phyloP scores from a whole-genome alignment of 2,113 vertebrate genomes.

The Antigone vipio region DNA sequence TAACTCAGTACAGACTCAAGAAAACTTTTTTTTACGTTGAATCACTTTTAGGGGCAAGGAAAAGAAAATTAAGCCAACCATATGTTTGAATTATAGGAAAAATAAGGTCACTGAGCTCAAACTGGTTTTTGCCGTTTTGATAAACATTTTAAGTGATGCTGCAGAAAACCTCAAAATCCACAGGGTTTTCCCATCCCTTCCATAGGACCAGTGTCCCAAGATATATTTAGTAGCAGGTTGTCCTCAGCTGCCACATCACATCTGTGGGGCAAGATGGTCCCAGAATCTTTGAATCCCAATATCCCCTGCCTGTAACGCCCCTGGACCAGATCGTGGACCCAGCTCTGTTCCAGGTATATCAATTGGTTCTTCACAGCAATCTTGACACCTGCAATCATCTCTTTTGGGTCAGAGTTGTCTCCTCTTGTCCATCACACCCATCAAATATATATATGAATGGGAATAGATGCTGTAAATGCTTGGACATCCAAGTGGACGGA shows the following conservation, averaged over 20 bases:
- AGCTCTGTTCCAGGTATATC: not conserved
- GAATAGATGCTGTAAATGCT: not conserved
- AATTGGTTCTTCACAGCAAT: not conserved
- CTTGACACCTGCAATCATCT: not conserved
- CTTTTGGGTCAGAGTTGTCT: not conserved
- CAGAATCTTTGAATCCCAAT: not conserved
- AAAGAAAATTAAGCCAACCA: not conserved
- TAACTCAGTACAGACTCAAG: not conserved
- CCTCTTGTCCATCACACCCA: not conserved
- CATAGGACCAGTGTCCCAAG: not conserved
- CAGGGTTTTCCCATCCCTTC: not conserved
- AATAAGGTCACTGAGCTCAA: not conserved
- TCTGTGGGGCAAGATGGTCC: not conserved
- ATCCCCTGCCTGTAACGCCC: not conserved
- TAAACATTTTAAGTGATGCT: not conserved
- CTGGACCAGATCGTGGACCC: not conserved
- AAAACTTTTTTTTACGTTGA: not conserved
- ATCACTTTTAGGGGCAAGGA: not conserved
- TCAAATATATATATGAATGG: fast-evolving
- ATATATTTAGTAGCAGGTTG: not conserved
- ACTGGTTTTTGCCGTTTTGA: not conserved
- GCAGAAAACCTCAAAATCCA: not conserved
- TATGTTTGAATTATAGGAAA: not conserved
- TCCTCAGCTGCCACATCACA: not conserved
- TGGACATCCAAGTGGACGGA: not conserved